A percentile compares a stretch with the other conserved stretches of the same genome.
Conservation (phyloP, 2,113 vertebrate species). For the Ictalurus punctatus region DNA sequence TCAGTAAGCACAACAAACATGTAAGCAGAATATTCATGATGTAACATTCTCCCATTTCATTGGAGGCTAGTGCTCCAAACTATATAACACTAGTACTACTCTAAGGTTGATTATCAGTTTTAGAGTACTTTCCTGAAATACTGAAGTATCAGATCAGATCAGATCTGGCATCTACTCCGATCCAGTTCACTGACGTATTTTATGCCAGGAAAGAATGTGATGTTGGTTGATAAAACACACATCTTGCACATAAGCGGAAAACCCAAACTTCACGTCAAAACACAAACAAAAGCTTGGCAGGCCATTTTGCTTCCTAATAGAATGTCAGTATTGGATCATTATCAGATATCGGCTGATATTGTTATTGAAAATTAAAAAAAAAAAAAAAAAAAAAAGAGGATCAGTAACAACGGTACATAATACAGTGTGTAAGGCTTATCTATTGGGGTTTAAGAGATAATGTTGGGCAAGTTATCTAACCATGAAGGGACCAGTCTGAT, state of each 20-base stretch:
- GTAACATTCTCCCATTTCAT: not conserved
- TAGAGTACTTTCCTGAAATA: not conserved
- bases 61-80: not conserved
- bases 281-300: not conserved
- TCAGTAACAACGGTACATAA: not conserved
- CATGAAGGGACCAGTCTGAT: too few relatives aligned
- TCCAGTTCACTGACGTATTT: not conserved
- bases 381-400: too few relatives aligned
- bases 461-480: not conserved
- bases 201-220: not conserved
- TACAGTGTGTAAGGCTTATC: not conserved
- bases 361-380: not conserved
- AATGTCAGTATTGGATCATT: not conserved
- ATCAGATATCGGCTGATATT: not conserved
- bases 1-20: constrained; percentile 9
- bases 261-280: not conserved
- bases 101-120: not conserved
- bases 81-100: not conserved
- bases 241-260: not conserved
- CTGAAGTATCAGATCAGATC: not conserved
- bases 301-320: not conserved
- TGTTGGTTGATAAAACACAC: not conserved
- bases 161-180: not conserved
- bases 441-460: not conserved
- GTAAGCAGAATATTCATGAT: constrained; percentile 23